Conservation (phyloP, 1,140 invertebrate species). For the Platorchestia sp. region DNA sequence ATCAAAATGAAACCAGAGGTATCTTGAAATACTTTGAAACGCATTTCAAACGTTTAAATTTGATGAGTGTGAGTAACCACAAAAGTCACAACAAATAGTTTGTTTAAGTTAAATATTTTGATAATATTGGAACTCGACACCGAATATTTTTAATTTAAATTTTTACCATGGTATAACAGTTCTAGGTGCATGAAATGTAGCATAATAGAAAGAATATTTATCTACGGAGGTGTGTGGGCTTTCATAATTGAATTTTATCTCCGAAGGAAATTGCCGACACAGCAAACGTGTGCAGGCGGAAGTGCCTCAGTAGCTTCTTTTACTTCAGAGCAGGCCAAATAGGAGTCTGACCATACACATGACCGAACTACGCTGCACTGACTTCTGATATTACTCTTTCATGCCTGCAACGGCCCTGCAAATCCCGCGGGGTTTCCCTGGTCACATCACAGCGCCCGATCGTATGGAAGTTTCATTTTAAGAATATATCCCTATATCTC, state of each 20-base stretch:
- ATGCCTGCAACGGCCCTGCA: too few relatives aligned
- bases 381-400: neutral
- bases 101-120: neutral
- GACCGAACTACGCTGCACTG: neutral
- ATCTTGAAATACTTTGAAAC: too few relatives aligned
- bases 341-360: neutral
- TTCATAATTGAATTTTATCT: neutral
- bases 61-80: too few relatives aligned
- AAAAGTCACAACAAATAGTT: too few relatives aligned
- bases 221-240: neutral
- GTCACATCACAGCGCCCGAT: too few relatives aligned
- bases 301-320: neutral
- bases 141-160: neutral
- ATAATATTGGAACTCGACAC: neutral
- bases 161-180: neutral
- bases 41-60: too few relatives aligned
- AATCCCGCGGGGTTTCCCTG: too few relatives aligned
- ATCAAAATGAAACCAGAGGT: too few relatives aligned
- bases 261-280: neutral
- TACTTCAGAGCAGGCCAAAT: neutral
- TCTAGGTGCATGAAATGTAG: neutral
- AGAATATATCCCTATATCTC: too few relatives aligned
- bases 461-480: too few relatives aligned
- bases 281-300: neutral
- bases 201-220: neutral